Base-by-base conservation (phyloP, 1,140 invertebrate genomes). In the Latrodectus geometricus region DNA sequence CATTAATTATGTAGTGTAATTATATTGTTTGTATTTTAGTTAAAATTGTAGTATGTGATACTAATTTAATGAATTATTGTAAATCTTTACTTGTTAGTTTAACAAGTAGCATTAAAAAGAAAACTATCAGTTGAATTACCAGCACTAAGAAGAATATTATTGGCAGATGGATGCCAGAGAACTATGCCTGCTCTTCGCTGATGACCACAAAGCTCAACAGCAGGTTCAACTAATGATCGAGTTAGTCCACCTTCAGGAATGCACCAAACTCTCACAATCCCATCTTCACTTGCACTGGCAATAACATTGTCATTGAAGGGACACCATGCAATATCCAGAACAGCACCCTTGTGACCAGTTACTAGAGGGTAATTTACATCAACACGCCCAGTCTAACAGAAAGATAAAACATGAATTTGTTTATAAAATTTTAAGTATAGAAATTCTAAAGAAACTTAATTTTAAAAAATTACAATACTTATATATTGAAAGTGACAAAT, bases 301-400 rank as follows among this genome's bases (percentile, higher is more conserved):
- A 99, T 99, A 74, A 99, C 96, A 92, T 99, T 97, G 91, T 99
- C 98, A 91, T 99, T 98, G 92, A 99, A 98, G 4, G 98, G 98
- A 92, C 97, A 99, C 97, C 97, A 99, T 7, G 97, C 96, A 88
- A 99, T 98, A 92, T 99, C 98, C 61, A 99, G 92, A 12, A 99
- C 98, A 9, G 98, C 97, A 17, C 97, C 98, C 92, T 98, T 99
- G 92, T 99, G 99, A 48, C 99, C 99, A 73, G 97, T 97, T 20
- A 99, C 98, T 87, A 99, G 92, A 4, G 98, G 97, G 91, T 96
- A 94, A 92, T 99, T 97, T 5, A 97, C 95, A 82, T 96, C 94
- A 90, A 99, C 96, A 89, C 98, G 93, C 54, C 98, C 98, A 90
- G 96, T 95, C 97, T 99, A 91, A 35, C 5, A 35, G 35, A 35